Evolutionary conservation across 2,888 invertebrate genomes (phyloP).

Genomic region (Villa cingulata): DNA sequence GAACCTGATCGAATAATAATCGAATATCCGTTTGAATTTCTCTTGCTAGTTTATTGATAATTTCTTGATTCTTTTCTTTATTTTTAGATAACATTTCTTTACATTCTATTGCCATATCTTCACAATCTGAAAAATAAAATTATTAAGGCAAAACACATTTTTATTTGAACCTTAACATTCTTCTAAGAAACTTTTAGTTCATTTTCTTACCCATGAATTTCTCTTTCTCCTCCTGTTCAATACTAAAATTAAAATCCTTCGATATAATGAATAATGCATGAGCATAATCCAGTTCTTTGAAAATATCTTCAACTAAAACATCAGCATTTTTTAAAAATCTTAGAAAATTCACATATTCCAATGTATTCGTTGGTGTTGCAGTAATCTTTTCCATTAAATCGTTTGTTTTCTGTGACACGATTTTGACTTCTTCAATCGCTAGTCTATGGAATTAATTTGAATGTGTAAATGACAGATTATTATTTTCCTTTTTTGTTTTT

Average conservation of each 20-base stretch:
- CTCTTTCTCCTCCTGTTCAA: constrained; percentile 54
- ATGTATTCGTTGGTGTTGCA: constrained; percentile 53
- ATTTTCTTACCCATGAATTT: constrained; percentile 27
- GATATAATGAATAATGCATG: constrained; percentile 74
- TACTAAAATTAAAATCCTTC: constrained; percentile 60
- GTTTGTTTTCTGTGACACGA: constrained; percentile 30
- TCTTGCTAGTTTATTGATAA: constrained; percentile 55
- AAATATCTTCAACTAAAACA: constrained; percentile 52
- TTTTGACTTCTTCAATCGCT: constrained; percentile 44
- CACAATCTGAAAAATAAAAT: constrained; percentile 24
- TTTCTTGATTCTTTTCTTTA: constrained; percentile 51
- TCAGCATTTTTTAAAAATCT: constrained; percentile 46
- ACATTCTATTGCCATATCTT: constrained; percentile 35
- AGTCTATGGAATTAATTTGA: constrained; percentile 37
- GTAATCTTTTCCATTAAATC: constrained; percentile 49
- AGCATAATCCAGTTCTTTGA: constrained; percentile 60
- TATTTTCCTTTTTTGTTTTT: no score
- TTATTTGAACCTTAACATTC: no score
- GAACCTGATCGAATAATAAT: constrained; percentile 56
- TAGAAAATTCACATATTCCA: constrained; percentile 48
- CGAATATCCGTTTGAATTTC: constrained; percentile 68
- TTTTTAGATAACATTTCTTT: constrained; percentile 46
- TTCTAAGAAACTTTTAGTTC: no score
- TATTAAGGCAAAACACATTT: no score
- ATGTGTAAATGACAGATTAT: neutral